Base-by-base conservation (phyloP, 1,140 invertebrate genomes). In the Sitophilus oryzae region DNA sequence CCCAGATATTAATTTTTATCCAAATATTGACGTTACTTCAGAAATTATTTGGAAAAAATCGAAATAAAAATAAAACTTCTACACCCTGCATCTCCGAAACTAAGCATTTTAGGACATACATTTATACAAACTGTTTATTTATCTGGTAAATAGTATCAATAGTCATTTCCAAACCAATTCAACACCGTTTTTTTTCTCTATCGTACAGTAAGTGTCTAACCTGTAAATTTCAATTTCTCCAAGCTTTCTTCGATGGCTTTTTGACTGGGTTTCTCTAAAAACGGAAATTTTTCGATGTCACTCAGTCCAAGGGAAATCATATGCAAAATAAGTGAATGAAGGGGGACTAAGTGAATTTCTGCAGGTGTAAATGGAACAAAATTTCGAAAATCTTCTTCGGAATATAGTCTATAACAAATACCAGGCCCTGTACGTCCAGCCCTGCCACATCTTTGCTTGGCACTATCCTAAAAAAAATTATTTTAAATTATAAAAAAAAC, bases 231-330 rank as follows among this genome's bases (percentile, higher is more conserved):
- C 9, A 98, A 73, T 41, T 85, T 85, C 35, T 85, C 70, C 48
- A 98, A 77, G 0, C 93, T 85, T 68, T 89, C 88, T 71, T 98
- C 94, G 45, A 99, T 81, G 40, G 80, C 87, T 35, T 90, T 83
- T 18, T 78, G 67, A 11, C 82, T 77, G 11, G 96, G 96, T 19
- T 89, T 78, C 74, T 99, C 96, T 35, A 99, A 83, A 70, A 98
- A 99, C 1, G 95, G 95, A 77, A 99, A 99, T 65, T 88, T 83
- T 30, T 91, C 76, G 8, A 89, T 86, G 76, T 97, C 89, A 40
- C 84, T 89, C 20, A 99, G 77, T 0, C 96, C 96, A 79, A 99
- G 86, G 0, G 93, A 84, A 35, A 96, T 85, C 91, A 99, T 95
- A 69, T 97, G 88, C 15, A 99, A 77, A 10, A 98, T 70, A 6